These are phyloP conservation scores for Enteromius paludinosus DNA, from an alignment of 2,797 vertebrate species.

Conservation along the genomic window DNA sequence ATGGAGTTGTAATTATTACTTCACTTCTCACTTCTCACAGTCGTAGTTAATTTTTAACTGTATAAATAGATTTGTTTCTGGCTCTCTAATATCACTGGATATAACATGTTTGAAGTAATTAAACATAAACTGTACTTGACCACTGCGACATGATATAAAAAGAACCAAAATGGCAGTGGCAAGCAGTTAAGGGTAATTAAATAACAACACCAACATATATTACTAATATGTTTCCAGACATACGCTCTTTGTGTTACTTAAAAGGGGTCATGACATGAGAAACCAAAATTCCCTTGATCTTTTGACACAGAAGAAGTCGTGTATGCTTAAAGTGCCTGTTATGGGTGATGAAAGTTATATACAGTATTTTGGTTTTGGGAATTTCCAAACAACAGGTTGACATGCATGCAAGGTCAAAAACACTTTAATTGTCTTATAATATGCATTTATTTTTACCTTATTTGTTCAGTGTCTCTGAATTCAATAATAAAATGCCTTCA, in stretches of 20 bases:
- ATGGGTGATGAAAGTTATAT: too few relatives aligned
- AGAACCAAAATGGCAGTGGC: not conserved
- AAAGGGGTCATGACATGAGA: not conserved
- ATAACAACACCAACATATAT: not conserved
- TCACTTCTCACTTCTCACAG: not conserved
- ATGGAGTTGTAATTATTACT: not conserved
- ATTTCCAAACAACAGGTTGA: too few relatives aligned
- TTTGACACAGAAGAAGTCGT: not conserved
- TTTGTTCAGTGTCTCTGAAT: too few relatives aligned
- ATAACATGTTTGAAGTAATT: not conserved
- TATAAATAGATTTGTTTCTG: not conserved
- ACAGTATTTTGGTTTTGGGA: too few relatives aligned
- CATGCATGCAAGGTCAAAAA: too few relatives aligned
- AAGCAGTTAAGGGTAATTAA: not conserved
- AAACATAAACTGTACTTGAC: not conserved
- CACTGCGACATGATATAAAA: not conserved
- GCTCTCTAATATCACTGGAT: not conserved
- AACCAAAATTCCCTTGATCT: not conserved
- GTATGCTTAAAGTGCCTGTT: not conserved
- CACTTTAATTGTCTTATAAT: too few relatives aligned
- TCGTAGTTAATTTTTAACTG: not conserved
- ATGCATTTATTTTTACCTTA: too few relatives aligned
- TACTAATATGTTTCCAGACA: not conserved
- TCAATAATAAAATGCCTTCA: too few relatives aligned
- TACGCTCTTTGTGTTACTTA: not conserved